phyloP scores from a whole-genome alignment of 2,797 vertebrate genomes.

The Rhynchonycteris naso region DNA sequence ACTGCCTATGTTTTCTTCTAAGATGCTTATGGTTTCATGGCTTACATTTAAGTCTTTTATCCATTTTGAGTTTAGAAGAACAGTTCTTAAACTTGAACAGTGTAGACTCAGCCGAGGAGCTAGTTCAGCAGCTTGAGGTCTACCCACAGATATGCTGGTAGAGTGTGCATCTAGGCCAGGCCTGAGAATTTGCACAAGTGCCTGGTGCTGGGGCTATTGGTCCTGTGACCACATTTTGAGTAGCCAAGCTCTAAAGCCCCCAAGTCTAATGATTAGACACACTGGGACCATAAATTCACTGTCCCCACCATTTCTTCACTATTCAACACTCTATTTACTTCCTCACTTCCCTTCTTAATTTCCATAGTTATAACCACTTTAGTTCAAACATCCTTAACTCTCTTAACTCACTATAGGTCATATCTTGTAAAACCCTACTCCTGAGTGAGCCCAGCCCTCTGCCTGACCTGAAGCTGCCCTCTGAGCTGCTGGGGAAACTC shows the following conservation, averaged over 20 bases:
- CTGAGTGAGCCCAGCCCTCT: background rate
- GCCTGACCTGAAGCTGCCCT: background rate
- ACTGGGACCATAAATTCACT: background rate
- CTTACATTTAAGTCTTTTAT: too few species aligned
- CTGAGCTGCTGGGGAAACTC: background rate
- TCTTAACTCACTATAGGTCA: background rate
- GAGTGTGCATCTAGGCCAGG: accelerated
- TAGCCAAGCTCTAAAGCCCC: background rate
- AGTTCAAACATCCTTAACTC: background rate
- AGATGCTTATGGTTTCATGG: too few species aligned
- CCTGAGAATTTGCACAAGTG: background rate
- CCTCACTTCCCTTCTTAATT: background rate
- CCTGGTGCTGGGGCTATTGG: background rate
- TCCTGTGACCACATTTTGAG: background rate
- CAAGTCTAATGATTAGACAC: background rate
- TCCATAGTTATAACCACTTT: background rate
- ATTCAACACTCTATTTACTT: background rate
- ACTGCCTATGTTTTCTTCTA: too few species aligned
- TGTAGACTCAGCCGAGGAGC: background rate
- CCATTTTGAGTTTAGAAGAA: too few species aligned
- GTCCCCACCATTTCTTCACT: background rate
- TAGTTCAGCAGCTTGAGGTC: background rate
- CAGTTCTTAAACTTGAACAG: background rate
- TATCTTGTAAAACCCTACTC: background rate
- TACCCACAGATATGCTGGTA: background rate